Evolutionary conservation across 2,888 invertebrate species (phyloP).

Genomic region (Hofmannophila pseudospretella): DNA sequence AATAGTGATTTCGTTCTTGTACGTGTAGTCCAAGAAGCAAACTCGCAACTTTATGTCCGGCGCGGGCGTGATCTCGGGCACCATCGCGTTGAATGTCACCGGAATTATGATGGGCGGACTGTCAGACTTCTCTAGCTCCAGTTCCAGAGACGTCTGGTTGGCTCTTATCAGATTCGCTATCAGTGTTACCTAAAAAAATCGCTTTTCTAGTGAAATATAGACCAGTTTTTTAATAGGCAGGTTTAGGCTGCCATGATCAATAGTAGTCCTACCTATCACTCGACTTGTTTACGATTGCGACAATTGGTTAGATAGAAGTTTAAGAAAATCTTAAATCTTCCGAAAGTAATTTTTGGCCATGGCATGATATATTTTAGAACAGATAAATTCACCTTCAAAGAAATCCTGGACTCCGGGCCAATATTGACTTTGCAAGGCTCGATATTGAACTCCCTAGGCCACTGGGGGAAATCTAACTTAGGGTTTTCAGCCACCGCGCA

Average conservation of each 20-base stretch:
- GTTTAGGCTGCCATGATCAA: no score
- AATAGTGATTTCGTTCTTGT: constrained; percentile 65
- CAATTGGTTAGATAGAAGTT: no score
- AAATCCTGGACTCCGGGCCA: constrained; percentile 55
- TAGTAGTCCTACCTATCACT: no score
- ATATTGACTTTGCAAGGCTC: constrained; percentile 65
- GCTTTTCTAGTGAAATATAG: no score
- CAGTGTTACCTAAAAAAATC: constrained; percentile 73
- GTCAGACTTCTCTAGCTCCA: constrained; percentile 78
- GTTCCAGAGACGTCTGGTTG: constrained; percentile 60
- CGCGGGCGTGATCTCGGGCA: constrained; percentile 69
- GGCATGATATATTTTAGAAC: no score
- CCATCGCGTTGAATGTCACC: constrained; percentile 66
- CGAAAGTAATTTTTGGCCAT: no score
- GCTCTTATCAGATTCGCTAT: constrained; percentile 72
- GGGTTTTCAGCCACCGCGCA: constrained; percentile 53
- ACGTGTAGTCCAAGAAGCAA: constrained; percentile 78
- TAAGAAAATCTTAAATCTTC: no score
- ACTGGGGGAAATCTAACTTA: constrained; percentile 56
- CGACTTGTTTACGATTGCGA: no score
- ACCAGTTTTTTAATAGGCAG: no score
- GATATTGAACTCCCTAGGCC: constrained; percentile 76
- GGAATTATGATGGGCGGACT: constrained; percentile 73
- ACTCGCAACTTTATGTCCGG: constrained; percentile 72
- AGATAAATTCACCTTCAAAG: constrained; percentile 47